phyloP scores from a whole-genome alignment of 1,140 invertebrate genomes.

The Babylonia areolata region DNA sequence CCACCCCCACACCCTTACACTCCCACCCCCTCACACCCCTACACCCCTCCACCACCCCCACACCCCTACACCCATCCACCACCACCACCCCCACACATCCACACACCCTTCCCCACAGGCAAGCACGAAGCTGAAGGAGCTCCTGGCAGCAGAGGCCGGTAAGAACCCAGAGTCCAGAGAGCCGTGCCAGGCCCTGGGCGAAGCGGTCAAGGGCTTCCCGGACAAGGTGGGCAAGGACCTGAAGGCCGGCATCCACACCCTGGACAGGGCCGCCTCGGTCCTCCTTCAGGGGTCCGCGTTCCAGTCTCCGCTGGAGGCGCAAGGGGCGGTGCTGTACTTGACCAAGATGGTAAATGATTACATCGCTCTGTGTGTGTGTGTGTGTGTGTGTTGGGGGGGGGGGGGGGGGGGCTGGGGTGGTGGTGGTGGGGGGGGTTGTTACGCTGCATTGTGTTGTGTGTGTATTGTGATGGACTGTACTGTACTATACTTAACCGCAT shows the following conservation, averaged over 20 bases:
- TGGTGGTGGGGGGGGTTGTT: too few relatives aligned
- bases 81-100: too few relatives aligned
- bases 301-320: not conserved
- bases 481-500: too few relatives aligned
- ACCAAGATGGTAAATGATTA: conserved; percentile 30
- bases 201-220: not conserved
- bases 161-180: conserved; percentile 23
- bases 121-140: not conserved
- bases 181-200: not conserved
- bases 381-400: too few relatives aligned
- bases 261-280: not conserved
- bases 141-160: not conserved
- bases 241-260: conserved; percentile 22
- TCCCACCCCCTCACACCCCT: too few relatives aligned
- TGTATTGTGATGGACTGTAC: not conserved
- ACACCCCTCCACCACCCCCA: too few relatives aligned
- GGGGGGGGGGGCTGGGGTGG: too few relatives aligned
- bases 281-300: not conserved
- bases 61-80: too few relatives aligned
- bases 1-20: too few relatives aligned
- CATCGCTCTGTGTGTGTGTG: too few relatives aligned
- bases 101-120: too few relatives aligned
- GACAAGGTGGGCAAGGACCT: conserved; percentile 29
- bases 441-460: not conserved
- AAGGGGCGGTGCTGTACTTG: conserved; percentile 22